Evolutionary conservation across 1,140 invertebrate genomes (phyloP), one percentile per base, ranked within the genome.

Genomic region (Aleiodes sp.): DNA sequence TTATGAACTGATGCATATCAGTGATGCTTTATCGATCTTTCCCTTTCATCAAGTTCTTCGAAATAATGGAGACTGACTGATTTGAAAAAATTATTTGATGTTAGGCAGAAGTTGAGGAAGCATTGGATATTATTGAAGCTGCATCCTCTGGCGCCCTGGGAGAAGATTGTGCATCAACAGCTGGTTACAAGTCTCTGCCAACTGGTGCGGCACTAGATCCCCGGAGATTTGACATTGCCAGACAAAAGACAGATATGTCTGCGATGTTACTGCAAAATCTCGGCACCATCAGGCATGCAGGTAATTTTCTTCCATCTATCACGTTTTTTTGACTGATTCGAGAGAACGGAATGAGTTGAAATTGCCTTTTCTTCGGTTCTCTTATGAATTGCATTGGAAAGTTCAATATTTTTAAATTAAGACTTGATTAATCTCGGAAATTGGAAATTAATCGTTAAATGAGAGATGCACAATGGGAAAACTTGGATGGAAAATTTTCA

Each of bases 231-330:
- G 91, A 93, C 76, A 86, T 88, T 1, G 89, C 90, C 24, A 86
- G 91, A 62, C 91, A 93, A 73, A 91, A 93, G 73, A 89, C 90
- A 2, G 92, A 93, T 77, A 87, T 94, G 71, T 90, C 92, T 1
- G 91, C 92, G 16, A 89, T 88, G 66, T 86, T 93, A 71, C 82
- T 94, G 1, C 90, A 91, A 71, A 91, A 92, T 76, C 87, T 93
- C 10, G 91, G 90, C 26, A 84, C 91, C 21, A 87, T 88, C 52
- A 88, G 88, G 66, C 88, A 91, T 80, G 88, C 89, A 82, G 86
- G 89, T 89, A 82, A 87, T 84, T 85, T 61, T 56, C 24, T 24
- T 43, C 26, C 76, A 63, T 24, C n/a, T 9, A 33, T 57, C 28
- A 56, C 6, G 9, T 62, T 21, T 10, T 16, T 14, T 61, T 61